Evolutionary conservation across 2,888 invertebrate genomes (phyloP).

Genomic region (Drosophila siamana): DNA sequence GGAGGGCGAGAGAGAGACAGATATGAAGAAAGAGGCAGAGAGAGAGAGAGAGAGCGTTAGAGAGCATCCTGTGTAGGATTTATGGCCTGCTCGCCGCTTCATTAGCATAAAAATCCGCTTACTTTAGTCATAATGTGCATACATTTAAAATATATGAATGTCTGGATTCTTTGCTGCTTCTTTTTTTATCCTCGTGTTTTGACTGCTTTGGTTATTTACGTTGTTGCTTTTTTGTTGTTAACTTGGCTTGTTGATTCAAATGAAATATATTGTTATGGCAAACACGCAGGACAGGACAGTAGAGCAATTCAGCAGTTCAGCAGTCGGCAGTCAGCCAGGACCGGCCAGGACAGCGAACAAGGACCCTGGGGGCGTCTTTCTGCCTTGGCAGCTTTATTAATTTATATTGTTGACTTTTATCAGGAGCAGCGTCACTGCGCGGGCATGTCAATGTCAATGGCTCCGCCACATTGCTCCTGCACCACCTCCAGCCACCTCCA

Average conservation of each 20-base stretch:
- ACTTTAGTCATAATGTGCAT: slow-evolving; percentile 77
- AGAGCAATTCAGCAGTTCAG: neutral
- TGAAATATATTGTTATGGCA: slow-evolving; percentile 81
- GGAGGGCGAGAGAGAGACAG: neutral
- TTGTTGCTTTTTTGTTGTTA: slow-evolving; percentile 11
- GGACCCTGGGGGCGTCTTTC: slow-evolving; percentile 60
- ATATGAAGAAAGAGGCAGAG: neutral
- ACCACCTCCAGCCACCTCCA: neutral
- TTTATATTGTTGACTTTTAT: slow-evolving; percentile 82
- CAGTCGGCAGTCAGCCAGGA: neutral
- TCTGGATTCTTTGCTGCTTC: slow-evolving; percentile 28
- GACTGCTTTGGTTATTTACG: slow-evolving; percentile 10
- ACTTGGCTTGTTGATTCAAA: slow-evolving; percentile 75
- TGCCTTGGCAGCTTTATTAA: slow-evolving; percentile 78
- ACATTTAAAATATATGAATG: slow-evolving; percentile 72
- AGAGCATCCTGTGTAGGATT: slow-evolving; percentile 45
- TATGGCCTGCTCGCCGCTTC: slow-evolving; percentile 69
- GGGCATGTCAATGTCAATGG: slow-evolving; percentile 71
- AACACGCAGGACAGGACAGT: slow-evolving; percentile 70
- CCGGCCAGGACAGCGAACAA: slow-evolving; percentile 50
- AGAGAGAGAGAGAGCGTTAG: slow-evolving; percentile 1
- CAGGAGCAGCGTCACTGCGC: slow-evolving; percentile 55
- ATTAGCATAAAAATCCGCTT: slow-evolving; percentile 82
- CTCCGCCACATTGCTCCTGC: slow-evolving; percentile 24
- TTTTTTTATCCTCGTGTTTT: slow-evolving; percentile 25